Base-by-base conservation (phyloP, 2,888 invertebrate species). In the Oligia latruncula region DNA sequence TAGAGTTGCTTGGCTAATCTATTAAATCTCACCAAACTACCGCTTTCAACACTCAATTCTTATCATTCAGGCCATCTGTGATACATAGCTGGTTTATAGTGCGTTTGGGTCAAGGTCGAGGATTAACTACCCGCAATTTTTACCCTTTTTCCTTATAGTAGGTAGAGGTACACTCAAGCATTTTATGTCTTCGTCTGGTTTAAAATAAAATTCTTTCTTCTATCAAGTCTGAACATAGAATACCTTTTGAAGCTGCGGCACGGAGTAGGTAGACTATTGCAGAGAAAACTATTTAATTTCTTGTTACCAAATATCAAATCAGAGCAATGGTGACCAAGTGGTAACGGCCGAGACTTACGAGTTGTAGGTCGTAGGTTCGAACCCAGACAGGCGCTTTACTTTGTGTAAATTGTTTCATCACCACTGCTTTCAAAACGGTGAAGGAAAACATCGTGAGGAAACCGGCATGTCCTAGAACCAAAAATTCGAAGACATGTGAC, bases 41-140 rank as follows among this genome's bases (percentile, higher is more conserved):
- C 74, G 70, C 78, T 87, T 86, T 88, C 86, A 90, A 81, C 88
- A 83, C 87, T 89, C 81, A 83, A 77, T 81, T 70, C 73, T 89
- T 90, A 90, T 90, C 89, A 82, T 85, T 81, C 58, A 80, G 88
- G 90, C 77, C 89, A 90, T 90, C 89, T 55, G 74, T 79, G 88
- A 90, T 89, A 87, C 80, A 79, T 83, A 75, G 81, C 81, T 71
- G 66, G 70, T 85, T 83, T 76, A 81, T 81, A 74, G 71, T 75
- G 55, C 71, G 71, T 65, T 79, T 58, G 80, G 85, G 86, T 88
- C 83, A 88, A 80, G 81, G 81, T 2, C 23, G 67, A 58, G 43
- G 29, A 67, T 65, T 62, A 79, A 83, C 72, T 35, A 60, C 66
- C 55, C 17, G 43, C 70, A 4, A 52, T 80, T 76, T 82, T 75